Percentiles rank a stretch among this genome's conserved stretches.
Conservation (phyloP, 2,888 invertebrate genomes). For the Ethmia dodecea region DNA sequence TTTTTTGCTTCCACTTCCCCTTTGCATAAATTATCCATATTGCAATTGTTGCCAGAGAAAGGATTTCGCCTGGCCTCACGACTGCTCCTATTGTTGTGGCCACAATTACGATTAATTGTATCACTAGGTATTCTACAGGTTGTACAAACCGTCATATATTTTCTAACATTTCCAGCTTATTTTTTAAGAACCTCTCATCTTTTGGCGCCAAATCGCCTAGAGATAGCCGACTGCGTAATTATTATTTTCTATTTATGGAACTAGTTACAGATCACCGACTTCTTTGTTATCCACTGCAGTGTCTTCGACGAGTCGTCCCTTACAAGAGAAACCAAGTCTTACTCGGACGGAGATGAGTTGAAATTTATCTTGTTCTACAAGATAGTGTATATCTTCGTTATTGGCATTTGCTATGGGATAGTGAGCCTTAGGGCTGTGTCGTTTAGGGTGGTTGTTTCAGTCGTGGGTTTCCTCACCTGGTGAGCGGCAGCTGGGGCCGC, state of each 20-base stretch:
- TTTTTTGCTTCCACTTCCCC: slow-evolving; percentile 69
- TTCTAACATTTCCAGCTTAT: too few relatives aligned
- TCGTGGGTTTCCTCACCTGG: slow-evolving; percentile 56
- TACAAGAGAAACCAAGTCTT: slow-evolving; percentile 35
- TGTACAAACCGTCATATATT: not conserved
- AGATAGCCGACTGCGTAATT: slow-evolving; percentile 22
- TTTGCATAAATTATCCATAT: slow-evolving; percentile 73
- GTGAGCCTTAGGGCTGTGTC: slow-evolving; percentile 10
- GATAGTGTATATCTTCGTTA: slow-evolving; percentile 31
- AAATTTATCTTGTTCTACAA: slow-evolving; percentile 33
- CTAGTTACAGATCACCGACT: slow-evolving; percentile 67
- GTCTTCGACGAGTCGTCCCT: slow-evolving; percentile 32
- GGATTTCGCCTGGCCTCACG: slow-evolving; percentile 6
- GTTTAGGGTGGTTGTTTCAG: slow-evolving; percentile 24
- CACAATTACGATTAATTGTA: not conserved
- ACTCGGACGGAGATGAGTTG: slow-evolving; percentile 31
- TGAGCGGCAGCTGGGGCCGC: slow-evolving; percentile 50
- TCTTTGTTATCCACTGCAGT: slow-evolving; percentile 61
- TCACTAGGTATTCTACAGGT: not conserved
- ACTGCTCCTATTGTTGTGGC: too few relatives aligned
- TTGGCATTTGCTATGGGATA: slow-evolving; percentile 5
- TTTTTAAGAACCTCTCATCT: slow-evolving; percentile 9
- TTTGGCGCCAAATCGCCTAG: slow-evolving; percentile 25
- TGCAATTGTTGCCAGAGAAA: slow-evolving; percentile 36
- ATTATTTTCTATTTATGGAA: slow-evolving; percentile 55